A percentile compares a stretch with the other conserved stretches of the same genome.
Evolutionary conservation across 2,888 invertebrate genomes (phyloP).

Genomic region (Seira musarum): DNA sequence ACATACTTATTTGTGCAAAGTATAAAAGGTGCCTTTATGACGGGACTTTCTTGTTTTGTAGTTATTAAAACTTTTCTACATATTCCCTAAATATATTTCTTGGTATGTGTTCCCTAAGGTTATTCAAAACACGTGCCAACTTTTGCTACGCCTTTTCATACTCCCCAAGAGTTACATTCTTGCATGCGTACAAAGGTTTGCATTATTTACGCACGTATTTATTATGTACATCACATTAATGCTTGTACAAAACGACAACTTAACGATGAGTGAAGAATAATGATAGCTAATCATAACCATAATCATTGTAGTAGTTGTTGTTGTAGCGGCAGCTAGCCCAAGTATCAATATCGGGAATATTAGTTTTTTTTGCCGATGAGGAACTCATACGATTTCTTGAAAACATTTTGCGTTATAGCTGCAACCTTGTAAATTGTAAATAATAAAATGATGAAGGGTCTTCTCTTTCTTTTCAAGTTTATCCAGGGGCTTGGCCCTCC

Average conservation of each 20-base stretch:
- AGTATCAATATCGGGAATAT: neutral
- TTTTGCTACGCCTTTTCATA: conserved; percentile 63
- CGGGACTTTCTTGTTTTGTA: conserved; percentile 32
- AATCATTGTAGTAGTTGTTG: neutral
- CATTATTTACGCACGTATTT: conserved; percentile 23
- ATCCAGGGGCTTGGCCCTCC: conserved; percentile 63
- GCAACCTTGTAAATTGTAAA: neutral
- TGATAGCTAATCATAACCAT: conserved; percentile 52
- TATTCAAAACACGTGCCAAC: conserved; percentile 69
- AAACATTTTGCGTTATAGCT: neutral
- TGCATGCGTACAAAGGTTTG: neutral
- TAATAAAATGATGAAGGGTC: conserved; percentile 25
- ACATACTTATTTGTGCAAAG: conserved; percentile 24
- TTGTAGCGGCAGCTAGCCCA: no score
- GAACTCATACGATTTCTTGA: neutral
- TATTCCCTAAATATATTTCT: conserved; percentile 1
- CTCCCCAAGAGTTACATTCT: conserved; percentile 22
- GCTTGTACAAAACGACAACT: conserved; percentile 46
- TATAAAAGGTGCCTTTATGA: conserved; percentile 51
- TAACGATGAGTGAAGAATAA: conserved; percentile 58
- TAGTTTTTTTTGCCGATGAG: conserved; percentile 10
- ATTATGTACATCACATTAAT: conserved; percentile 35
- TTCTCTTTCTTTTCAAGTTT: conserved; percentile 46
- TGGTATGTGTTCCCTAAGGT: conserved; percentile 54
- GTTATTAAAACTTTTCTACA: conserved; percentile 17